Conservation (phyloP, 2,113 vertebrate genomes). For the Origma solitaria region DNA sequence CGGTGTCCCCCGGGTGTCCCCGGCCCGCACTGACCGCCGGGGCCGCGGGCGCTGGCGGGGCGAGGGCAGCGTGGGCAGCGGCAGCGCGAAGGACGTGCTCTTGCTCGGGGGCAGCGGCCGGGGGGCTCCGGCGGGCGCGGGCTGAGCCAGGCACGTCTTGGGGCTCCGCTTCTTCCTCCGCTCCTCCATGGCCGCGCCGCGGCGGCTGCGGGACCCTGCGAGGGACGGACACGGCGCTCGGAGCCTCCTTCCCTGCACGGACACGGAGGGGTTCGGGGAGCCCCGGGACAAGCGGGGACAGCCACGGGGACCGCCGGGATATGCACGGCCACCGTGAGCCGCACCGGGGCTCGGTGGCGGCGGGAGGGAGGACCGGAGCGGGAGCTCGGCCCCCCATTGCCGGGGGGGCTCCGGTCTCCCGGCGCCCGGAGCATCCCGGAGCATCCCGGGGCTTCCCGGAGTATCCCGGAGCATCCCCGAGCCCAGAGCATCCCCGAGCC, state of each 20-base stretch:
- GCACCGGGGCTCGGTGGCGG: not conserved
- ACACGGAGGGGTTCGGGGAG: not conserved
- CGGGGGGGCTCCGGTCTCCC: not conserved
- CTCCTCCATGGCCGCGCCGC: slow-evolving; percentile 79
- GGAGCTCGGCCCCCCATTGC: not conserved
- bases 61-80: slow-evolving; percentile 87
- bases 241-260: too few relatives aligned
- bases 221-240: not conserved
- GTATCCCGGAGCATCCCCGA: not conserved
- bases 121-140: slow-evolving; percentile 75
- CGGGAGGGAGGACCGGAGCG: accelerated
- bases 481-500: not conserved
- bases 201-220: not conserved
- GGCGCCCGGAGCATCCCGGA: not conserved
- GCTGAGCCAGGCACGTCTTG: slow-evolving; percentile 82
- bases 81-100: slow-evolving; percentile 85
- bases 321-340: not conserved
- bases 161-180: slow-evolving; percentile 91
- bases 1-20: not conserved
- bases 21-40: slow-evolving; percentile 76
- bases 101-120: slow-evolving; percentile 85
- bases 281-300: not conserved
- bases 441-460: not conserved
- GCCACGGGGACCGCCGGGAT: not conserved
- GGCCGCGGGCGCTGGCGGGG: slow-evolving; percentile 87